Evolutionary conservation across 2,797 vertebrate genomes (phyloP).

Genomic region (Halcyon chelicuti): DNA sequence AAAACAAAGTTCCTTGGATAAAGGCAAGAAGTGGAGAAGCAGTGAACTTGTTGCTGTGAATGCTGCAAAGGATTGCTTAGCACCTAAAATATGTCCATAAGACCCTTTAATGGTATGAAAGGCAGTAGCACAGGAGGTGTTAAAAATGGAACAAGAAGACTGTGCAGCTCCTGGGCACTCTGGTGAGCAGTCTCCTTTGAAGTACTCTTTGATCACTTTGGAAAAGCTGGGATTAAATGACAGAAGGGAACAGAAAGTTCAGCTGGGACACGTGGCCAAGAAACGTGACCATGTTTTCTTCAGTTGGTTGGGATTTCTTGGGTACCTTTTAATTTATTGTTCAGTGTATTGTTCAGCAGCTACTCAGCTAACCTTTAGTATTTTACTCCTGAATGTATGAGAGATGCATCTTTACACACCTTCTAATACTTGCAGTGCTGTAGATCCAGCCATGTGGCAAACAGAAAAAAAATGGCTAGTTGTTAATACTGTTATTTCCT

Average conservation of each 20-base stretch:
- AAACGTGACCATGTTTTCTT: slow-evolving; percentile 12
- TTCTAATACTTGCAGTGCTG: neutral
- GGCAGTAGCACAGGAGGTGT: neutral
- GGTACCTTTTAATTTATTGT: neutral
- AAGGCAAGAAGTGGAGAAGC: neutral
- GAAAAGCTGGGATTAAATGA: slow-evolving; percentile 42
- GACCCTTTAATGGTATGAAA: neutral
- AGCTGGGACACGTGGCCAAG: neutral
- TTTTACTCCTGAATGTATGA: neutral
- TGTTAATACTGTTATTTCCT: neutral
- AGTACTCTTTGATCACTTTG: neutral
- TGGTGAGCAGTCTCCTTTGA: neutral
- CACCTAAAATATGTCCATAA: neutral
- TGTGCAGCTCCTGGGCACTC: neutral
- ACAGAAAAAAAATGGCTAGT: neutral
- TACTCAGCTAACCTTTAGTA: neutral
- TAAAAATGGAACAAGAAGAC: neutral
- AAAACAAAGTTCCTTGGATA: neutral
- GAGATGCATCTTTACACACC: neutral
- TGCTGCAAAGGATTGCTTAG: neutral
- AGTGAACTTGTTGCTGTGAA: neutral
- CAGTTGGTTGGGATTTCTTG: neutral
- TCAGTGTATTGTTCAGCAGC: neutral
- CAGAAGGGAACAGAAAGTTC: slow-evolving; percentile 40
- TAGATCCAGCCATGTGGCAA: neutral